Conservation (phyloP, 2,113 vertebrate genomes). For the Sebastes fasciatus region DNA sequence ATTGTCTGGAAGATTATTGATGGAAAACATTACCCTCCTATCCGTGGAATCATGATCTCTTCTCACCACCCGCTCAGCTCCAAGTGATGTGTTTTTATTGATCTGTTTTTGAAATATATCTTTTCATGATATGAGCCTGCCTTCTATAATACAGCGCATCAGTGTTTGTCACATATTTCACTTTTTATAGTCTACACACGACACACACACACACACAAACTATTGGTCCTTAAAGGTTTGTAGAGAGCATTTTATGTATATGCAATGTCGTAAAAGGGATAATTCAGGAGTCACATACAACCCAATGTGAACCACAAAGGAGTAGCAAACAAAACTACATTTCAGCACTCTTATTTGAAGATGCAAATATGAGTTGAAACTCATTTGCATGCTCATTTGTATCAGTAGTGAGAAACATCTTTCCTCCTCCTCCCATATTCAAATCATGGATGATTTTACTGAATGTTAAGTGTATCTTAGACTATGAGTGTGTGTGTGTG, state of each 20-base stretch:
- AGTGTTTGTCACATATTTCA: not conserved
- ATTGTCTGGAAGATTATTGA: conserved; percentile 10
- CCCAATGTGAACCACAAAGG: not conserved
- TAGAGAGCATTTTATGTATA: not conserved
- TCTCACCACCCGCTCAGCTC: not conserved
- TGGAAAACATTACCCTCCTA: conserved; percentile 3
- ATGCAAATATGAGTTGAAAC: conserved; percentile 5
- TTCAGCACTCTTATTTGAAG: conserved; percentile 27
- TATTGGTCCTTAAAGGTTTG: not conserved
- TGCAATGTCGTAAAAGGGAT: not conserved
- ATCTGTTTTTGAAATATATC: conserved; percentile 24
- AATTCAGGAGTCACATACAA: not conserved
- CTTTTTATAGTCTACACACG: not conserved
- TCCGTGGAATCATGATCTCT: not conserved
- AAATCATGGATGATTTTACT: not conserved
- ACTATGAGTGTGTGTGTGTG: not conserved
- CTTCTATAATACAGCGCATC: not conserved
- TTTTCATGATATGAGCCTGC: not conserved
- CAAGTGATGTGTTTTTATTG: conserved; percentile 23
- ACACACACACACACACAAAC: not conserved
- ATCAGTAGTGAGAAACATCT: not conserved
- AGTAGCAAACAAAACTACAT: not conserved
- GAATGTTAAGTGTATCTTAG: too few species aligned
- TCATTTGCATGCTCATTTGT: conserved; percentile 28
- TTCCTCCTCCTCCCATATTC: not conserved